Evolutionary conservation across 2,113 vertebrate species (phyloP).

Genomic region (Drymodes brunneopygia): DNA sequence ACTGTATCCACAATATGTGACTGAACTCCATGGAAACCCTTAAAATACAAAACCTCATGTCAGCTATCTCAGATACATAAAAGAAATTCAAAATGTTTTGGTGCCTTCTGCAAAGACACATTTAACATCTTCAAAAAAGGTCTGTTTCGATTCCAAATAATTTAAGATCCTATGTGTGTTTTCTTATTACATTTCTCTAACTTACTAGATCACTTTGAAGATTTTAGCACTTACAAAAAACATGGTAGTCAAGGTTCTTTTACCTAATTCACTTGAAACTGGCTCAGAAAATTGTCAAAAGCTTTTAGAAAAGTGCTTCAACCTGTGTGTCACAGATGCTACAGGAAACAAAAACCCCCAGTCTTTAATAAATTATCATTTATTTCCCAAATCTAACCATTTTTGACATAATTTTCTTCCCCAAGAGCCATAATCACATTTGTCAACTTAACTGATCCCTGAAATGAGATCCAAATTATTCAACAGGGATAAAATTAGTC

Average conservation of each 20-base stretch:
- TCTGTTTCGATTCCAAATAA: background rate
- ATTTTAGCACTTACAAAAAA: background rate
- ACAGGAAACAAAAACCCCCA: fast-evolving
- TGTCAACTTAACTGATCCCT: background rate
- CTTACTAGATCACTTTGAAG: background rate
- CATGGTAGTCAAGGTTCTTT: background rate
- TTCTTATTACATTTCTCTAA: background rate
- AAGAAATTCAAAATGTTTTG: background rate
- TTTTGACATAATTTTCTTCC: background rate
- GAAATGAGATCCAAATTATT: constrained; percentile 1
- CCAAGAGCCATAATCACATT: background rate
- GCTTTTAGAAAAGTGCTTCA: background rate
- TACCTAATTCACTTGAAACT: background rate
- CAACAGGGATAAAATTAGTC: background rate
- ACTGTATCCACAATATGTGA: background rate
- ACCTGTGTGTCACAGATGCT: background rate
- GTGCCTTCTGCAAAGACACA: background rate
- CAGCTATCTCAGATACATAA: background rate
- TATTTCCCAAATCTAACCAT: background rate
- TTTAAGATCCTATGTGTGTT: background rate
- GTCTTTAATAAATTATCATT: background rate
- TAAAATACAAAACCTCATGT: background rate
- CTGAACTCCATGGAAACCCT: background rate
- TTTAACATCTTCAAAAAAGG: background rate
- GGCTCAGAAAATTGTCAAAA: background rate